Conservation (phyloP, 2,113 vertebrate species). For the Leptobrachium leishanense region DNA sequence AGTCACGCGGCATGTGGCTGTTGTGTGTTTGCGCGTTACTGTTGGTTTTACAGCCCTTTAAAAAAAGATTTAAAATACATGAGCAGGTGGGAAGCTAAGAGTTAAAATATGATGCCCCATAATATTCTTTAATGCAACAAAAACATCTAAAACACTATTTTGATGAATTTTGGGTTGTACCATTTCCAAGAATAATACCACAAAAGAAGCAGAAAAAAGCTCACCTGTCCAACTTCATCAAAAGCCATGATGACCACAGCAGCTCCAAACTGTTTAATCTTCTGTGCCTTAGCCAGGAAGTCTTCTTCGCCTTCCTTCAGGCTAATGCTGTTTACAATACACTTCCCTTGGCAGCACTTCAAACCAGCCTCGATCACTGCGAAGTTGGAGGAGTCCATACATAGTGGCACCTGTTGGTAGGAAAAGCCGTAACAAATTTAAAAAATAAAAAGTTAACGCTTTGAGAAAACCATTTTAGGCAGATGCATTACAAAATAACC, state of each 20-base stretch:
- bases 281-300: constrained; percentile 80
- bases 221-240: constrained; percentile 91
- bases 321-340: constrained; percentile 96
- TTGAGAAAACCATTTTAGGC: too few relatives aligned
- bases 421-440: neutral
- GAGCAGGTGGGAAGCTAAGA: too few relatives aligned
- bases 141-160: too few relatives aligned
- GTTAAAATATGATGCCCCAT: too few relatives aligned
- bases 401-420: constrained; percentile 83
- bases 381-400: constrained; percentile 96
- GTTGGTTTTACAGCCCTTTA: too few relatives aligned
- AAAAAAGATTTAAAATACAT: too few relatives aligned
- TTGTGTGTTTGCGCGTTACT: too few relatives aligned
- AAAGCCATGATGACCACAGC: constrained; percentile 97
- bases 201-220: constrained; percentile 29
- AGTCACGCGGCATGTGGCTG: too few relatives aligned
- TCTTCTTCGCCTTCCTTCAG: constrained; percentile 92
- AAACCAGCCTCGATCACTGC: constrained; percentile 91
- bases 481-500: too few relatives aligned
- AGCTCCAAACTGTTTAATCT: constrained; percentile 84
- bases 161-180: too few relatives aligned
- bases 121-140: too few relatives aligned
- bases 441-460: too few relatives aligned
- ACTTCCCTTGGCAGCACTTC: constrained; percentile 95
- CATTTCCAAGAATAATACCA: neutral